A percentile compares a stretch with the other conserved stretches of the same genome.
Conservation (phyloP, 2,888 invertebrate genomes). For the Alcis repandata region DNA sequence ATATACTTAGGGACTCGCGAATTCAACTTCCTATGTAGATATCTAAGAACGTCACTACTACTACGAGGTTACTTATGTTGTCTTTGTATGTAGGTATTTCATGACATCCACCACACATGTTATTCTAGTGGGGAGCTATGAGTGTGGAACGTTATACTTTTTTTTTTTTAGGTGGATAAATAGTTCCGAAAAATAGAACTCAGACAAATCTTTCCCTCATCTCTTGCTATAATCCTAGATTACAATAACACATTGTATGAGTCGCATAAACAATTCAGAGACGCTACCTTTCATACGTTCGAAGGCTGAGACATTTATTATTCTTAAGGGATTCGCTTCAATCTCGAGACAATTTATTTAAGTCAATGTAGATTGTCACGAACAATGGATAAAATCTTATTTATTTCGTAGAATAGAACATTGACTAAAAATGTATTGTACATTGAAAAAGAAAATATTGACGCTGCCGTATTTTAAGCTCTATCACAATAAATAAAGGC, state of each 20-base stretch:
- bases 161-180: no score
- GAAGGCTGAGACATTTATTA: constrained; percentile 52
- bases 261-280: constrained; percentile 55
- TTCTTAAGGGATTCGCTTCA: constrained; percentile 46
- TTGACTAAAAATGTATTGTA: neutral
- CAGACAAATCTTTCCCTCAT: neutral
- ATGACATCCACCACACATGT: no score
- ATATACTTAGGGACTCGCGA: no score
- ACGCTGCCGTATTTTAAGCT: no score
- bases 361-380: constrained; percentile 31
- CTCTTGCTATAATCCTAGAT: constrained; percentile 20
- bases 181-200: neutral
- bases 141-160: no score
- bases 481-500: no score
- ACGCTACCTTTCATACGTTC: constrained; percentile 51
- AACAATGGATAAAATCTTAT: constrained; percentile 25
- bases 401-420: constrained; percentile 8
- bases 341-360: constrained; percentile 45
- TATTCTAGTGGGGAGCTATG: no score
- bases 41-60: no score
- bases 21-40: no score
- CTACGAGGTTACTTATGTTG: no score
- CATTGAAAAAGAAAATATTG: constrained; percentile 1
- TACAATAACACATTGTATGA: constrained; percentile 29
- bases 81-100: no score